phyloP scores from a whole-genome alignment of 30 jellyfish, hydroid and myxozoan species.

The Cassiopea xamachana region DNA sequence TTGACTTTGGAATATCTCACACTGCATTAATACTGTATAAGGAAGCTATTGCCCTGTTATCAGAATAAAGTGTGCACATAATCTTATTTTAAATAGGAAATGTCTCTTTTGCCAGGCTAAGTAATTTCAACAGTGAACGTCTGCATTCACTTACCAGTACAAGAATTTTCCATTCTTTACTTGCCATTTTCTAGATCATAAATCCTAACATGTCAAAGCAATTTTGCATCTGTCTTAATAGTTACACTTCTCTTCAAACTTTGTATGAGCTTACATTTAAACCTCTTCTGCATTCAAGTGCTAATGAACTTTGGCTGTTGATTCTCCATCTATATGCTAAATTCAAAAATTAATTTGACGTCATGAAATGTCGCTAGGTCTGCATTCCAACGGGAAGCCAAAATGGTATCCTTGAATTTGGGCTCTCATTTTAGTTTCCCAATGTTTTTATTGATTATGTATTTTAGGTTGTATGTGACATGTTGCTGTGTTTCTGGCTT shows the following conservation, averaged over 20 bases:
- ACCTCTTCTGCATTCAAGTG: too few relatives aligned
- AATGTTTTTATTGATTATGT: not conserved
- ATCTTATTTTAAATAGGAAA: too few relatives aligned
- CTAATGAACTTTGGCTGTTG: not conserved
- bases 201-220: too few relatives aligned
- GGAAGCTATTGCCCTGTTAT: too few relatives aligned
- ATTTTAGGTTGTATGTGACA: not conserved
- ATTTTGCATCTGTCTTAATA: not conserved
- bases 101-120: not conserved
- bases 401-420: not conserved
- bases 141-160: not conserved
- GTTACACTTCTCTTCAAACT: not conserved
- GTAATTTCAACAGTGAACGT: not conserved
- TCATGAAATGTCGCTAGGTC: constrained; percentile 1
- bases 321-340: not conserved
- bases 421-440: not conserved
- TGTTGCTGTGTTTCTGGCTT: not conserved
- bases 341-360: constrained; percentile 4
- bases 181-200: not conserved
- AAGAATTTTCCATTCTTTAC: not conserved
- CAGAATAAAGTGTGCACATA: too few relatives aligned
- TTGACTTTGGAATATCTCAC: too few relatives aligned
- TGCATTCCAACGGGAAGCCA: not conserved
- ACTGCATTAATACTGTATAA: too few relatives aligned
- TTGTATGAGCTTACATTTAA: not conserved